A percentile compares a stretch with the other conserved stretches of the same genome.
Evolutionary conservation across 2,888 invertebrate genomes (phyloP).

Genomic region (Clostera curtula): DNA sequence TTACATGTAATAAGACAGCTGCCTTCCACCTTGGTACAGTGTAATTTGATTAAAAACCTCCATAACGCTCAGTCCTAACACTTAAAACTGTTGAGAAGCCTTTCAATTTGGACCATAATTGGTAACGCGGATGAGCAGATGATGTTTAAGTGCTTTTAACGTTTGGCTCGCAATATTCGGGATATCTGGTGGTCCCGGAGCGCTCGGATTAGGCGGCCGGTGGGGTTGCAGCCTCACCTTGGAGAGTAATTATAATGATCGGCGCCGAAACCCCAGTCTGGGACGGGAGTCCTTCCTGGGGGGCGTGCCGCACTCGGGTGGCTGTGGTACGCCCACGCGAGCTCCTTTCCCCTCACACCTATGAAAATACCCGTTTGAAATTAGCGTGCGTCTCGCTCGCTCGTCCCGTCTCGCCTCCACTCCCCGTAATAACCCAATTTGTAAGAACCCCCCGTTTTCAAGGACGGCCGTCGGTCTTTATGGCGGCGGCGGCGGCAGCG

Average conservation of each 20-base stretch:
- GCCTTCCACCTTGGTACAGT: too few species aligned
- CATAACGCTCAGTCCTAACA: constrained; percentile 38
- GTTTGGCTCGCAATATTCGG: constrained; percentile 53
- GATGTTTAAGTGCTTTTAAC: constrained; percentile 59
- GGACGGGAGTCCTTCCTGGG: constrained; percentile 67
- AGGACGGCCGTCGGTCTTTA: constrained; percentile 76
- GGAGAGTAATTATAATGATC: constrained; percentile 75
- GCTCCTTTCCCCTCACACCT: constrained; percentile 37
- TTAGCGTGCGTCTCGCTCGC: constrained; percentile 36
- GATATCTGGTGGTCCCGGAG: constrained; percentile 58
- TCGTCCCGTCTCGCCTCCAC: constrained; percentile 57
- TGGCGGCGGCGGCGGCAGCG: constrained; percentile 72
- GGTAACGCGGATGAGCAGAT: constrained; percentile 48
- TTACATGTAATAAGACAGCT: too few species aligned
- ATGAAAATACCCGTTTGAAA: constrained; percentile 13
- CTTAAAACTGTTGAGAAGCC: constrained; percentile 40
- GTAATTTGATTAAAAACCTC: constrained; percentile 31
- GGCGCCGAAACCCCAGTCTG: constrained; percentile 68
- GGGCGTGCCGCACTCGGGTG: constrained; percentile 66
- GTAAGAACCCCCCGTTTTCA: constrained; percentile 74
- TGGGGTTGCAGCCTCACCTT: constrained; percentile 64
- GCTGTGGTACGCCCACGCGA: constrained; percentile 66
- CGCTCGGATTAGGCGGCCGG: constrained; percentile 57
- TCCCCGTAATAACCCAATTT: constrained; percentile 75
- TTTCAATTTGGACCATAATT: constrained; percentile 57